Evolutionary conservation across 2,113 vertebrate species (phyloP), one percentile per base, ranked within the genome.

Genomic region (Toxotes chatareus): DNA sequence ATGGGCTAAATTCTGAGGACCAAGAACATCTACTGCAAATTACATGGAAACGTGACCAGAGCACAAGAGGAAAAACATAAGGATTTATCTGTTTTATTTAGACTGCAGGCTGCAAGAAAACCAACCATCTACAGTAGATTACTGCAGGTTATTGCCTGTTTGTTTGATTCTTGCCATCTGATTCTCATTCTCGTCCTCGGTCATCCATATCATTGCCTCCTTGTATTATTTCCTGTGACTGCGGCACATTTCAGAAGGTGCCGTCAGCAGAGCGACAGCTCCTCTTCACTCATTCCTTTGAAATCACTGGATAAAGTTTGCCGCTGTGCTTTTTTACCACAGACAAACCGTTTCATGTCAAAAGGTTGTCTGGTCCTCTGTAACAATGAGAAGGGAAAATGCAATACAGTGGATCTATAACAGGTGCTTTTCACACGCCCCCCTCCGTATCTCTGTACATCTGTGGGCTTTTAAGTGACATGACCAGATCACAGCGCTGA

Each of bases 141-240:
- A 17, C n/a, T 66, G 40, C 4, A 51, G 49, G 5, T 19, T 9
- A 5, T 6, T 47, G 7, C 27, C 27, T 55, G 51, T 53, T 53
- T 14, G 44, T 46, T 46, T 6, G 46, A 17, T 17, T 23, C 21
- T 12, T 12, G 53, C 19, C 13, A 13, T 53, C 19, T 57, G 62
- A 56, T 59, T 59, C 40, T 57, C 46, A 23, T 44, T 60, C n/a
- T 32, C 16, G 34, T 55, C 74, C 47, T 59, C 55, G 53, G 36
- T 49, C 69, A 32, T 68, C 69, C 67, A 49, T 51, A 40, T 44
- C 57, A 76, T 71, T 72, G 51, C 74, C 55, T 76, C 34, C 38
- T 36, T 57, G 73, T 72, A 32, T 66, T 23, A 57, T 72, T 73
- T 57, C 46, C 75, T 83, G 74, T 27, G 60, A 36, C 27, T 6